phyloP scores from a whole-genome alignment of 2,113 vertebrate genomes.

The Colaptes auratus region DNA sequence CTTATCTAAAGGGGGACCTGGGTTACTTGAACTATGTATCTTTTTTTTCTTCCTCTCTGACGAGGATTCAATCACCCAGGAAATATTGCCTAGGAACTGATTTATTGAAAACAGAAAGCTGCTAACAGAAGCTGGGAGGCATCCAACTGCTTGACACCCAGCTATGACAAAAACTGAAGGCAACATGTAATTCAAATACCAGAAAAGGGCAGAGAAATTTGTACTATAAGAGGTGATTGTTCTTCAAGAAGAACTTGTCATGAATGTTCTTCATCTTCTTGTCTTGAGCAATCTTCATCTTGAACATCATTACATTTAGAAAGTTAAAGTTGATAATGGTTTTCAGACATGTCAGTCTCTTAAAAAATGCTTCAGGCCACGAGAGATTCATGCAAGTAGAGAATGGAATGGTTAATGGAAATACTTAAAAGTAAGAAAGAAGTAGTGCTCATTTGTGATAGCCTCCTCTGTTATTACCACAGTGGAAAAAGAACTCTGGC shows the following conservation, averaged over 20 bases:
- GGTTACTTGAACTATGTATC: background rate
- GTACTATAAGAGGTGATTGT: background rate
- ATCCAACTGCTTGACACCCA: conserved; percentile 10
- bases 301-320: background rate
- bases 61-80: background rate
- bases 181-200: conserved; percentile 25
- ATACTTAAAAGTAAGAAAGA: background rate
- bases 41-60: background rate
- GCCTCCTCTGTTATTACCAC: background rate
- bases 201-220: conserved; percentile 31
- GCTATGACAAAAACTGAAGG: conserved; percentile 30
- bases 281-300: background rate
- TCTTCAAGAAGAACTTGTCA: conserved; percentile 36
- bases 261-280: conserved; percentile 35
- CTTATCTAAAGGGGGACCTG: background rate
- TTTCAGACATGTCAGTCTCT: background rate
- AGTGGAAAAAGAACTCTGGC: background rate
- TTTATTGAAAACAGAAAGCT: background rate
- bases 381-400: conserved; percentile 35
- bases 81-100: background rate
- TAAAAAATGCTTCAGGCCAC: background rate
- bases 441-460: background rate
- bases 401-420: conserved; percentile 19
- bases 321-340: conserved; percentile 13
- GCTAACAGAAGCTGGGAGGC: conserved; percentile 15